Evolutionary conservation across 2,113 vertebrate species (phyloP), one percentile per base, ranked within the genome.

Genomic region (Xiphophorus couchianus): DNA sequence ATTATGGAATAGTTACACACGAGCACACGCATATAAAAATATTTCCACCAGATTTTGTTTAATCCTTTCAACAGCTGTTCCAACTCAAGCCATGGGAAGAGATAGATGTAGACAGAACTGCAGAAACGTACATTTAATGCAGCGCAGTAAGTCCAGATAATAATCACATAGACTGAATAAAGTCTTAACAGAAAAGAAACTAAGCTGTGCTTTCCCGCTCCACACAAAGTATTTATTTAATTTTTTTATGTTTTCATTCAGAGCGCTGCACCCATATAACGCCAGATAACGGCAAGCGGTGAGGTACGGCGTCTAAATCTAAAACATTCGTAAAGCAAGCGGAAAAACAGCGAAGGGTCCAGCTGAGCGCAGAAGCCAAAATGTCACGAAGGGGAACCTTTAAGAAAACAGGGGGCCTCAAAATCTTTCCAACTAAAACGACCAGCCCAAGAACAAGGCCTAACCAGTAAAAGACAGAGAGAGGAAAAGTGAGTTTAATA

Each of bases 11-110:
- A 42, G 39, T 42, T 42, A 48, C 44, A 48, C 44, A 48, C 14
- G 5, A 17, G 17, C 44, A 19, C 44, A 48, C 44, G 19, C 44
- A 48, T 19, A 19, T 48, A 37, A 37, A 37, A 37, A 48, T 48
- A 19, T 48, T 19, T 19, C 39, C 39, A 42, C 14, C 39, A 15
- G 12, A 42, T 42, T 42, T 42, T 42, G 10, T 42, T 42, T 42
- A 42, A 94, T 93, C 91, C 87, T 63, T 81, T 35, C 58, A 93
- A 87, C 93, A 94, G 93, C 92, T 94, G 93, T 85, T 94, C 85
- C 80, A 90, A 90, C 86, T 94, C 90, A 91, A 91, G 86, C 84
- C 86, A 83, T 82, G 88, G 73, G 85, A 91, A 87, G 85, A 85
- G 64, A 76, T 29, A 58, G 69, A 29, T 51, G 39, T 31, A 62